phyloP scores from a whole-genome alignment of 2,113 vertebrate genomes.

The Cygnus buccinator region DNA sequence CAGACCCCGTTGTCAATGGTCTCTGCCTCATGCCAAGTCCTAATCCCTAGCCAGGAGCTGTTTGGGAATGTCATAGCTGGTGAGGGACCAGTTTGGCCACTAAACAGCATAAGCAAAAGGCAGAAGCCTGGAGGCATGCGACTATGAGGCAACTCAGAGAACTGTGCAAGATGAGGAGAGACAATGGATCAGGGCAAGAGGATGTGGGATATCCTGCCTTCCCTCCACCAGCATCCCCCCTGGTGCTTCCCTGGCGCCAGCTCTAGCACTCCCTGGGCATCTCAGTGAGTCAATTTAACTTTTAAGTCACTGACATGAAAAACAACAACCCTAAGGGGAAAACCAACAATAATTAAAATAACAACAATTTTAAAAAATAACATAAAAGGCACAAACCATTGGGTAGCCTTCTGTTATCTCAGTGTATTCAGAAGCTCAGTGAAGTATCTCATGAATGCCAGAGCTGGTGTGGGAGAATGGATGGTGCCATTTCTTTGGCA shows the following conservation, averaged over 20 bases:
- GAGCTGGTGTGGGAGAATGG: background rate
- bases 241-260: background rate
- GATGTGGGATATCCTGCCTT: background rate
- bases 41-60: background rate
- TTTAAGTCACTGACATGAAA: background rate
- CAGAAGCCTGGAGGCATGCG: background rate
- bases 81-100: background rate
- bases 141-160: background rate
- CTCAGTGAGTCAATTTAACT: background rate
- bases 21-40: background rate
- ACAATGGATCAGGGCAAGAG: background rate
- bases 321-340: background rate
- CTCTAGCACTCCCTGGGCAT: background rate
- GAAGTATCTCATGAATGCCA: background rate
- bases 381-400: background rate
- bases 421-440: background rate
- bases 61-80: background rate
- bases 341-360: background rate
- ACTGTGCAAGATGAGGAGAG: background rate
- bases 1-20: background rate
- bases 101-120: background rate
- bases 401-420: background rate
- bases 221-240: background rate
- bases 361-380: background rate
- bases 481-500: background rate